Conservation (phyloP, 2,888 invertebrate genomes). For the Ochropleura plecta region DNA sequence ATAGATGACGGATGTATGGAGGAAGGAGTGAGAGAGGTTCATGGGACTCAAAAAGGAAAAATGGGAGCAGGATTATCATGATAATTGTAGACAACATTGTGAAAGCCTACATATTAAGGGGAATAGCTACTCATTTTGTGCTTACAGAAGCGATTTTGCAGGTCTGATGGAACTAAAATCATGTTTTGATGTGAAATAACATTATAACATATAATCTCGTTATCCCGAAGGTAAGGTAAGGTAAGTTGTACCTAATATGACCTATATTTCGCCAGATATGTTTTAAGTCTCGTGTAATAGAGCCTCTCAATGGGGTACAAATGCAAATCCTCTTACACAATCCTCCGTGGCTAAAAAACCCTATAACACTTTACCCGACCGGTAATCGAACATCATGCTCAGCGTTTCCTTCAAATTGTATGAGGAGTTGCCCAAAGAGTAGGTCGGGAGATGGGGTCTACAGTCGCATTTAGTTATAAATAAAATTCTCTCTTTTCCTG, state of each 20-base stretch:
- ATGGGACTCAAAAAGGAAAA: background rate
- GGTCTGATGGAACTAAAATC: background rate
- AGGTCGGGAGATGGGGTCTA: background rate
- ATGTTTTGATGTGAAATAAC: background rate
- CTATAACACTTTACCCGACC: too few relatives aligned
- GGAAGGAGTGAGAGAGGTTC: too few relatives aligned
- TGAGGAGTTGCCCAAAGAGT: background rate
- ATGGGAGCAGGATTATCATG: background rate
- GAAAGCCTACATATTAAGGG: background rate
- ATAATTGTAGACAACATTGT: background rate
- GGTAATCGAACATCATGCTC: too few relatives aligned
- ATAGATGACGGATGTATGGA: background rate
- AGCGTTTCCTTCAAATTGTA: background rate
- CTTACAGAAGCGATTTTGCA: background rate
- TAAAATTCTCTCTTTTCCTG: background rate
- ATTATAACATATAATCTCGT: too few relatives aligned
- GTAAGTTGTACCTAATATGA: too few relatives aligned
- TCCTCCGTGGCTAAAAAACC: too few relatives aligned
- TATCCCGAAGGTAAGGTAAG: too few relatives aligned
- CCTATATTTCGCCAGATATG: too few relatives aligned
- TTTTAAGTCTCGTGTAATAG: too few relatives aligned
- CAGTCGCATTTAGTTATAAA: background rate
- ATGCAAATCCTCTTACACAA: too few relatives aligned
- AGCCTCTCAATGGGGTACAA: too few relatives aligned
- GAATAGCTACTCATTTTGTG: background rate